Conservation (phyloP, 2,888 invertebrate genomes). For the Orthosia gothica region DNA sequence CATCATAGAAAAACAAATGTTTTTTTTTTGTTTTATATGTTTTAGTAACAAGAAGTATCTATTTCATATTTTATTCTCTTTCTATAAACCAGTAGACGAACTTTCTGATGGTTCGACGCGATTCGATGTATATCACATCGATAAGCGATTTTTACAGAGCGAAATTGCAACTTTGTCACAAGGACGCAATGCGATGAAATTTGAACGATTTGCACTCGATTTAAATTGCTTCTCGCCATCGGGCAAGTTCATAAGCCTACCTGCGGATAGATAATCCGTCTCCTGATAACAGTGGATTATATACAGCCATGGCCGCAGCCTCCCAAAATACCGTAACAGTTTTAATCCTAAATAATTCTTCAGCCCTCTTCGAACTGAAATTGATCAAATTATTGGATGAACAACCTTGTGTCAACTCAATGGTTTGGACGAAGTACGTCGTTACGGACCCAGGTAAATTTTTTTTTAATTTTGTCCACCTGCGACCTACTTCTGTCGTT, state of each 20-base stretch:
- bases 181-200: no score
- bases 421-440: conserved; percentile 3
- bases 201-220: no score
- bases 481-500: conserved; percentile 28
- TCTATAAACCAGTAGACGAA: background rate
- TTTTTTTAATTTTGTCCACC: conserved; percentile 32
- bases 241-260: background rate
- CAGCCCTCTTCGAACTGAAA: background rate
- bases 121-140: no score
- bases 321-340: background rate
- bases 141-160: no score
- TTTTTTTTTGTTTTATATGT: no score
- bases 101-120: no score
- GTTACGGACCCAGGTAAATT: background rate
- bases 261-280: background rate
- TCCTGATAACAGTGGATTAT: background rate
- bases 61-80: background rate
- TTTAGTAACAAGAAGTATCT: no score
- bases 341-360: conserved; percentile 5
- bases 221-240: no score
- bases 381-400: conserved; percentile 42
- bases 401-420: no score
- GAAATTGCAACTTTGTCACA: no score
- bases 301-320: background rate
- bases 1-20: no score